Percentiles rank a stretch among this genome's conserved stretches.
Conservation (phyloP, 2,888 invertebrate genomes). For the Apodemia duryi region DNA sequence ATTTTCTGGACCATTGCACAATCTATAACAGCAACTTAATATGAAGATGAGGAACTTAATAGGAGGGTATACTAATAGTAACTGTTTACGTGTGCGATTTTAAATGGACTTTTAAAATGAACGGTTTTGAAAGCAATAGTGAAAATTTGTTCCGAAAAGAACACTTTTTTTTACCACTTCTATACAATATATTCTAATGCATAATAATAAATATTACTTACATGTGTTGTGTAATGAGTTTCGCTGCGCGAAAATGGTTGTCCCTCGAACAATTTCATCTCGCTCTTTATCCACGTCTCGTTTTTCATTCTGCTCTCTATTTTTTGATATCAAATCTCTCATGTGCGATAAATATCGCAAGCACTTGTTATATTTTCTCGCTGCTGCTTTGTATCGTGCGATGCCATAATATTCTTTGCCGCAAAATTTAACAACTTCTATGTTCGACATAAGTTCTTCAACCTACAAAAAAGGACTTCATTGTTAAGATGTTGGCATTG, state of each 20-base stretch:
- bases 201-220: background rate
- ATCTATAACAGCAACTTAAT: too few relatives aligned
- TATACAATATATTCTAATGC: background rate
- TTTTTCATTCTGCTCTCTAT: background rate
- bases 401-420: conserved; percentile 85
- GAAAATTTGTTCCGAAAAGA: too few relatives aligned
- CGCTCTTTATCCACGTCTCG: background rate
- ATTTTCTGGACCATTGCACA: too few relatives aligned
- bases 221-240: background rate
- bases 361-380: conserved; percentile 89
- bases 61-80: too few relatives aligned
- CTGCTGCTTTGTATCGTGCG: conserved; percentile 81
- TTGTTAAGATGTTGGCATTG: too few relatives aligned
- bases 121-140: too few relatives aligned
- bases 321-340: background rate
- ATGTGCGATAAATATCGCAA: conserved; percentile 82
- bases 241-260: background rate
- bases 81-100: too few relatives aligned
- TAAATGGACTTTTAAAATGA: too few relatives aligned
- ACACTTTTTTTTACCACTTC: too few relatives aligned
- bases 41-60: too few relatives aligned
- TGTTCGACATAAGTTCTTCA: conserved; percentile 65
- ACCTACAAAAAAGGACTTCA: conserved; percentile 46
- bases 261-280: background rate
- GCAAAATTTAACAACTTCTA: conserved; percentile 82